Percentiles rank a stretch among this genome's conserved stretches.
phyloP scores from a whole-genome alignment of 1,140 invertebrate species.

The Grapholita molesta region DNA sequence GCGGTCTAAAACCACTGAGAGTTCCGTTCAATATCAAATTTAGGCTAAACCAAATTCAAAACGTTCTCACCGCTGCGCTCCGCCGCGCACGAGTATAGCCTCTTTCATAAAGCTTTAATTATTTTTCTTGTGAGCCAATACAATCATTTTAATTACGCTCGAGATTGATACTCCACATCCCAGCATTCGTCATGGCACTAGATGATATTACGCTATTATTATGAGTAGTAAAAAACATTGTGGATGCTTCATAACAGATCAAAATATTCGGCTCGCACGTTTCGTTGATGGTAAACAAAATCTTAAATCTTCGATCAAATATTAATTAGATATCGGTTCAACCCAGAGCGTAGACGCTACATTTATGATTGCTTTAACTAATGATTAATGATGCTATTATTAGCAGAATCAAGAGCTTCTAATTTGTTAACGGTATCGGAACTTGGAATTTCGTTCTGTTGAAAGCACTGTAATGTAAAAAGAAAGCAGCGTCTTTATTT shows the following conservation, averaged over 20 bases:
- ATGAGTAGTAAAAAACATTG: slow-evolving; percentile 47
- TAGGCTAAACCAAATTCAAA: slow-evolving; percentile 63
- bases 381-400: not conserved
- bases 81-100: slow-evolving; percentile 58
- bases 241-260: slow-evolving; percentile 42
- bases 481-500: too few species aligned
- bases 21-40: slow-evolving; percentile 66
- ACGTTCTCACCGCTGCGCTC: slow-evolving; percentile 73
- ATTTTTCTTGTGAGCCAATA: slow-evolving; percentile 71
- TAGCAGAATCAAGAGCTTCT: not conserved
- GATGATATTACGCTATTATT: slow-evolving; percentile 51
- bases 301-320: not conserved
- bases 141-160: slow-evolving; percentile 51
- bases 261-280: slow-evolving; percentile 11
- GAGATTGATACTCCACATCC: slow-evolving; percentile 23
- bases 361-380: slow-evolving; percentile 11
- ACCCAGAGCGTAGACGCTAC: not conserved
- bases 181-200: slow-evolving; percentile 63
- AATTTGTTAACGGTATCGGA: slow-evolving; percentile 8
- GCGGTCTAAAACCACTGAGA: slow-evolving; percentile 53
- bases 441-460: not conserved
- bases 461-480: not conserved
- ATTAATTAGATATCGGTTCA: slow-evolving; percentile 3
- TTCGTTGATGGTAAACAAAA: slow-evolving; percentile 18
- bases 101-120: slow-evolving; percentile 66